Base-by-base conservation (phyloP, 2,113 vertebrate species). In the Hemicordylus capensis region DNA sequence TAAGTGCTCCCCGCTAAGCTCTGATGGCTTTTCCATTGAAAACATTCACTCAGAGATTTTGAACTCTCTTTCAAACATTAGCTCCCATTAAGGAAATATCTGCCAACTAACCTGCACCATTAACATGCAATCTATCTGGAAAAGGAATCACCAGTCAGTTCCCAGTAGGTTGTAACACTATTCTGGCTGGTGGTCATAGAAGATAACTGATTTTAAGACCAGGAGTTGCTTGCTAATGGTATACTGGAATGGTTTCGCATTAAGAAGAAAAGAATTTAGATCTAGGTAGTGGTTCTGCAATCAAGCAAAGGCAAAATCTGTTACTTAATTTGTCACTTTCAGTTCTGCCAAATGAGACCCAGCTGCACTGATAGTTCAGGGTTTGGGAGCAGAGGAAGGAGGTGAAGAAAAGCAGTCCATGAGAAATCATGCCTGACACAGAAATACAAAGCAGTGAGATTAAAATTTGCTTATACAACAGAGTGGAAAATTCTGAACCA, bases 381-480 rank as follows among this genome's bases (percentile, higher is more conserved):
- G 28, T 0, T 78, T 6, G 74, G 89, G 73, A 72, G 39, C 9
- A 34, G 4, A 86, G 58, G n/a, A 80, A 80, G 54, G 4, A 22
- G 15, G 7, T 8, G 7, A 81, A 85, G 63, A 39, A 89, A 85
- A 1, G 3, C 42, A 76, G 66, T 1, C 1, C 42, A 51, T 14
- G 69, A 46, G 56, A 91, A 81, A 80, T 79, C 84, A 85, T 76
- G 48, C 85, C 9, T 58, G 31, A 46, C 85, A 56, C 22, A 81
- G 51, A 90, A 86, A 10, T n/a, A 89, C 19, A 88, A 80, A 80
- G 37, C 2, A 59, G 26, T 3, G 6, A 31, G 72, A 69, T 85
- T 81, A 88, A 92, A 92, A 37, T 87, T 87, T 87, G 85, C 79
- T 87, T 81, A 87, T 54, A 56, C 5, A 59, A 75, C 14, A 59